Evolutionary conservation across 92 coral and sea anemone genomes (phyloP).

Genomic region (Actinernus sp.): DNA sequence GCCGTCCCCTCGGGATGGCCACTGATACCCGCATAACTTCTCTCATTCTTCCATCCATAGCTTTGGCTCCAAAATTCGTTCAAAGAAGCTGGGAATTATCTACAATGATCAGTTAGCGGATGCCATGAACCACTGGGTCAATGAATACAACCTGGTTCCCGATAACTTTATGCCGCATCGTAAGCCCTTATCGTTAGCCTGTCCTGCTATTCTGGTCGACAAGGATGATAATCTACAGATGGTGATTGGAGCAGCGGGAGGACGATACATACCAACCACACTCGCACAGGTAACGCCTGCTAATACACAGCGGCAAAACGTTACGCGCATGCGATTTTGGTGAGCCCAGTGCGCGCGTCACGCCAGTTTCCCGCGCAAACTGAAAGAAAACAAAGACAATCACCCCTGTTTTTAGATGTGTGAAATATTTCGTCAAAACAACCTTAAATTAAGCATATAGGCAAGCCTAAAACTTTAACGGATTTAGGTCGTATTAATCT

Average conservation of each 20-base stretch:
- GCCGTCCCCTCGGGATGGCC: no score
- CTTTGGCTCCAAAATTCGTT: conserved; percentile 79
- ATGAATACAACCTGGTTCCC: conserved; percentile 75
- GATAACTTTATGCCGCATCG: conserved; percentile 72
- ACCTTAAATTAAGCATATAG: no score
- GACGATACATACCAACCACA: conserved; percentile 80
- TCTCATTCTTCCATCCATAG: conserved; percentile 11
- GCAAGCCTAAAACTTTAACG: no score
- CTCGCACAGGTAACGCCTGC: conserved; percentile 81
- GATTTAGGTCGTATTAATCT: no score
- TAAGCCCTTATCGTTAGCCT: conserved; percentile 82
- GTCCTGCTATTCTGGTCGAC: conserved; percentile 81
- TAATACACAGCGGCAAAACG: no score
- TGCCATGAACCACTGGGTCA: conserved; percentile 85
- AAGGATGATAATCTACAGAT: conserved; percentile 63
- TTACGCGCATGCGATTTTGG: no score
- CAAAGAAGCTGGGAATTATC: conserved; percentile 69
- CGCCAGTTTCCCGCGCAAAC: no score
- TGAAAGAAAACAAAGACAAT: no score
- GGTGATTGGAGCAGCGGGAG: conserved; percentile 95
- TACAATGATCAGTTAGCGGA: conserved; percentile 87
- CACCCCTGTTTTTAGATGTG: no score
- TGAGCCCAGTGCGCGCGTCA: no score
- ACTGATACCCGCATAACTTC: neutral
- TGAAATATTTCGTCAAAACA: no score